Base-by-base conservation (phyloP, 2,888 invertebrate genomes). In the Andrena marginata region DNA sequence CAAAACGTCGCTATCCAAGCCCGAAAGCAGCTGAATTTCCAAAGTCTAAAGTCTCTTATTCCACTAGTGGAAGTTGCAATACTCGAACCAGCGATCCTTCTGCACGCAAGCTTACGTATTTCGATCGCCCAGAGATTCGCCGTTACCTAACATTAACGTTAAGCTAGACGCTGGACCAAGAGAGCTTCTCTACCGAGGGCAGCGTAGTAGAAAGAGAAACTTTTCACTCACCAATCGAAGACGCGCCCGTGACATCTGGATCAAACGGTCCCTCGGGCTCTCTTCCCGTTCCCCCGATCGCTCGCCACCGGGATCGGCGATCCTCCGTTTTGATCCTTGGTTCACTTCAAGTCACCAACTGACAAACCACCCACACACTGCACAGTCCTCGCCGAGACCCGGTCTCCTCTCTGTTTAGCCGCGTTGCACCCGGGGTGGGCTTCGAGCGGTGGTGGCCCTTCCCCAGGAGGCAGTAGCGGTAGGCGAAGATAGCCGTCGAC, bases 301-400 rank as follows among this genome's bases (percentile, higher is more conserved):
- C n/a, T 31, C 51, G 80, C 1, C 26, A 10, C 2, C 26, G 8
- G 16, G 29, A 20, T 51, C 13, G 20, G 29, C 60, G 72, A 49
- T 68, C 33, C 42, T 62, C 20, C 51, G 33, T 51, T 64, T 35
- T 23, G 69, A 49, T 77, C 74, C 83, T 64, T 70, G 63, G 69
- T 75, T 78, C 85, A 85, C 87, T 83, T 77, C 70, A 51, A 85
- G 87, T 85, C 87, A 87, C 85, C 81, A 88, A 87, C 87, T 82
- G 87, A 88, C 83, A 89, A 81, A 86, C 76, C 85, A 88, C 87
- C 79, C 85, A 80, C 85, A 77, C 89, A 87, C 89, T 81, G 68
- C 49, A 42, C 74, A 42, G 65, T 75, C 59, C 62, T 71, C 71
- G 60, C n/a, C 70, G 74, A 5, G 51, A 76, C 60, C 70, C 72